A percentile compares a stretch with the other conserved stretches of the same genome.
These are phyloP conservation scores for Hippocampus kuda DNA, from an alignment of 2,797 vertebrate genomes.

Conservation along the genomic window DNA sequence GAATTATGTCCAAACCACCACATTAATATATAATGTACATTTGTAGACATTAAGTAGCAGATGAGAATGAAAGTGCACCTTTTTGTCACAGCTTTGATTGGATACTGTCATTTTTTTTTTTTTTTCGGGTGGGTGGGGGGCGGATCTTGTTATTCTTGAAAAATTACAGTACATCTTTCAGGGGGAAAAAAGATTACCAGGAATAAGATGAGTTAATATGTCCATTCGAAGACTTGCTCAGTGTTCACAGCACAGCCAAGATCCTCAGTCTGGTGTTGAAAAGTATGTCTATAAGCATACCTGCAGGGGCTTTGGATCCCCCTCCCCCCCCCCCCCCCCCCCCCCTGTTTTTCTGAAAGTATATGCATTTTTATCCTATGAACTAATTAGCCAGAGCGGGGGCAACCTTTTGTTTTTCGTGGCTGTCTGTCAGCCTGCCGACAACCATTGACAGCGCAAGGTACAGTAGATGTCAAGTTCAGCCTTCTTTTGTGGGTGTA, in stretches of 20 bases:
- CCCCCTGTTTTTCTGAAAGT: conserved; percentile 61
- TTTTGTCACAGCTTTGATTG: too few species aligned
- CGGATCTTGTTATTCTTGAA: too few species aligned
- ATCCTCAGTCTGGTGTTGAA: conserved; percentile 42
- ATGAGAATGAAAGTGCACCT: too few species aligned
- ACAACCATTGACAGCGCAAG: conserved; percentile 74
- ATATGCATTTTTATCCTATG: conserved; percentile 70
- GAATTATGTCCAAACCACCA: too few species aligned
- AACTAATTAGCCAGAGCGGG: conserved; percentile 77
- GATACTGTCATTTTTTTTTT: too few species aligned
- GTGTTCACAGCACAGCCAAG: conserved; percentile 38
- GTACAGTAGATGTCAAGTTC: conserved; percentile 73
- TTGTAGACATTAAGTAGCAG: too few species aligned
- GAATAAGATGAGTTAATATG: neutral
- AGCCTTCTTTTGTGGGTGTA: conserved; percentile 67
- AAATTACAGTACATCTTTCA: too few species aligned
- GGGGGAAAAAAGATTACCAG: too few species aligned
- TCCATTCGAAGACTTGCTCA: conserved; percentile 37
- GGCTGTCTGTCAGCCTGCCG: conserved; percentile 77
- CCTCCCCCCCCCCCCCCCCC: too few species aligned
- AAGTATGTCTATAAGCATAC: conserved; percentile 45
- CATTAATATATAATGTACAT: too few species aligned
- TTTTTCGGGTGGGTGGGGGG: too few species aligned
- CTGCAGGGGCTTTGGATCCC: conserved; percentile 57
- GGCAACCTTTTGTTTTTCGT: conserved; percentile 67